Evolutionary conservation across 2,797 vertebrate species (phyloP).

Genomic region (Neomorphus geoffroyi): DNA sequence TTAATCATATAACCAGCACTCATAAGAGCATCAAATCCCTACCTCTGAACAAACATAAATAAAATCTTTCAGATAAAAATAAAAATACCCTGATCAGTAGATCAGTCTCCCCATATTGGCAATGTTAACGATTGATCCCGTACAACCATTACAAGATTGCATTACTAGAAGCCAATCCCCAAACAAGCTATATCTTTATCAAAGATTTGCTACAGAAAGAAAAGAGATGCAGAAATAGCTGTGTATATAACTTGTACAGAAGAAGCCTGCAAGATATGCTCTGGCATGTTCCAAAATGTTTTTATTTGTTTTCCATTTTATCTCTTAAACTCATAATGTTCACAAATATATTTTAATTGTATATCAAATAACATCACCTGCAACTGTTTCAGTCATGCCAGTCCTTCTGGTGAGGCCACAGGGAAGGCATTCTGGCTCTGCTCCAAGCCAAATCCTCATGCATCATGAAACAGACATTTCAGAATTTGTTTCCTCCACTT

Average conservation of each 20-base stretch:
- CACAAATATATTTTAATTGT: neutral
- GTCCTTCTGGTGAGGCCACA: neutral
- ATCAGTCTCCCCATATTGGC: neutral
- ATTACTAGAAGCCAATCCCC: neutral
- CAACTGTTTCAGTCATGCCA: neutral
- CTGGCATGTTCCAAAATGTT: neutral
- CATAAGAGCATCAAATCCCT: neutral
- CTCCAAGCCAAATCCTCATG: neutral
- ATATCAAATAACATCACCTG: neutral
- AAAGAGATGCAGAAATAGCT: neutral
- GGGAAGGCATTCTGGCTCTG: neutral
- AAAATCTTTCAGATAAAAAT: neutral
- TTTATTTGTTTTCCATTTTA: neutral
- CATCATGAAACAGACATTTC: neutral
- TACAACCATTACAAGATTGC: neutral
- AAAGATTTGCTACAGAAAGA: neutral
- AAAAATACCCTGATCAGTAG: neutral
- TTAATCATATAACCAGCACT: neutral
- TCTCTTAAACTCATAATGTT: neutral
- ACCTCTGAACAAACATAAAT: neutral
- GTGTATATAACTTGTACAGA: neutral
- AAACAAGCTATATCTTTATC: neutral
- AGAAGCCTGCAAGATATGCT: neutral
- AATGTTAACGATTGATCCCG: neutral
- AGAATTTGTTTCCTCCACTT: neutral